Evolutionary conservation across 2,888 invertebrate species (phyloP), one percentile per base, ranked within the genome.

Genomic region (Agrotis clavis): DNA sequence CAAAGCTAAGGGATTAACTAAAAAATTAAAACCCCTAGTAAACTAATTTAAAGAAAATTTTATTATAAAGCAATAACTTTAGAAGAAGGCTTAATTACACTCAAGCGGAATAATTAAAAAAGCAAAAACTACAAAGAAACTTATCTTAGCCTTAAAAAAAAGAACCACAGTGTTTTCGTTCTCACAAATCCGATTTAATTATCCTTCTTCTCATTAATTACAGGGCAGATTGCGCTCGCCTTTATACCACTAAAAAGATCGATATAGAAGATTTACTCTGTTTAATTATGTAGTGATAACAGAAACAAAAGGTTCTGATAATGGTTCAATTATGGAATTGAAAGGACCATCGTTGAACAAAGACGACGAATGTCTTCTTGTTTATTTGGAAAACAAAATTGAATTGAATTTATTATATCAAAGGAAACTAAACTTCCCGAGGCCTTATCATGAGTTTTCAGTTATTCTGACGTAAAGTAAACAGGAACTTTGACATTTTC

Each of bases 201-300:
- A 92, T 91, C 86, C 87, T 79, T 72, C 82, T 84, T 81, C 90
- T 90, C 92, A 92, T 93, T 94, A 93, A 93, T 93, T 92, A 92
- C 90, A 83, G 88, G 79, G 84, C 88, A 90, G 91, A 92, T 91
- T 91, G 90, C 86, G 87, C 86, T 81, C 87, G 86, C 87, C 86
- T 69, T 69, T 21, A 19, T 41, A 14, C 84, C 87, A 84, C 81
- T 83, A 75, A 14, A 51, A 0, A 69, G 25, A 4, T 13, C 0
- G 0, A 63, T 47, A 1, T 5, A 67, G 77, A 53, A 70, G 9
- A 6, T 48, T 35, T 1, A 60, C n/a, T 81, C 6, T 0, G 35
- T 30, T 62, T 16, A 21, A 47, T 25, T 19, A 0, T 19, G 11
- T 30, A 2, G 18, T 2, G 5, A 0, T 48, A 9, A 41, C 2